Evolutionary conservation across 2,888 invertebrate species (phyloP).

Genomic region (Halictus ligatus): DNA sequence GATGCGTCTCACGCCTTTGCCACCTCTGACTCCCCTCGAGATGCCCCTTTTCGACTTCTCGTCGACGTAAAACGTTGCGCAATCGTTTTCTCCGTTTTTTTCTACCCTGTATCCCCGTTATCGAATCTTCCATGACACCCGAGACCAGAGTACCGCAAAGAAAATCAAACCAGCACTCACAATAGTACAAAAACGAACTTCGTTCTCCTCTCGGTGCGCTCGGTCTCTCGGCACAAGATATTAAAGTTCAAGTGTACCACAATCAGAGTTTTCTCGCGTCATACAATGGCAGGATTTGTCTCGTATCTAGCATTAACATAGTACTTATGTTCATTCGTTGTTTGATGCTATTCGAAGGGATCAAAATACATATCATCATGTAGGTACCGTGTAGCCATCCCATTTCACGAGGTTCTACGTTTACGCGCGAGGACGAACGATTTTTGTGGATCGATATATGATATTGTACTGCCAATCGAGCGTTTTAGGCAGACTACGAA

Average conservation of each 20-base stretch:
- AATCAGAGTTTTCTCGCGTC: conserved; percentile 20
- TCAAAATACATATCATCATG: conserved; percentile 64
- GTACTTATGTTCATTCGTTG: conserved; percentile 24
- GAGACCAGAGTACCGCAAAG: background rate
- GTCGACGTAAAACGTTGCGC: conserved; percentile 51
- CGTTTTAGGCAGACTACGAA: conserved; percentile 6
- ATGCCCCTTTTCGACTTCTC: conserved; percentile 87
- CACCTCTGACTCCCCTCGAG: conserved; percentile 87
- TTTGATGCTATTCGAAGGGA: conserved; percentile 56
- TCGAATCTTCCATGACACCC: conserved; percentile 7
- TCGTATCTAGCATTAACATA: background rate
- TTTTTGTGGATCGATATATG: conserved; percentile 19
- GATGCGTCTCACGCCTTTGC: conserved; percentile 81
- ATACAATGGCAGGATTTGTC: background rate
- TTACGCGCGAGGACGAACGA: background rate
- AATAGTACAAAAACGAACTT: conserved; percentile 41
- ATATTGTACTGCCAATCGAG: conserved; percentile 29
- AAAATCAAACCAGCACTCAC: conserved; percentile 9
- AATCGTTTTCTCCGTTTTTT: background rate
- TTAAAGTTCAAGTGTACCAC: conserved; percentile 21
- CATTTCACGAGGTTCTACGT: background rate
- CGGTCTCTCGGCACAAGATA: conserved; percentile 4
- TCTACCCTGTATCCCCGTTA: background rate
- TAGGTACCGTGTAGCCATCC: conserved; percentile 8
- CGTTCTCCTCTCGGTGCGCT: background rate